Evolutionary conservation across 2,113 vertebrate species (phyloP).

Genomic region (Chaetura pelagica): DNA sequence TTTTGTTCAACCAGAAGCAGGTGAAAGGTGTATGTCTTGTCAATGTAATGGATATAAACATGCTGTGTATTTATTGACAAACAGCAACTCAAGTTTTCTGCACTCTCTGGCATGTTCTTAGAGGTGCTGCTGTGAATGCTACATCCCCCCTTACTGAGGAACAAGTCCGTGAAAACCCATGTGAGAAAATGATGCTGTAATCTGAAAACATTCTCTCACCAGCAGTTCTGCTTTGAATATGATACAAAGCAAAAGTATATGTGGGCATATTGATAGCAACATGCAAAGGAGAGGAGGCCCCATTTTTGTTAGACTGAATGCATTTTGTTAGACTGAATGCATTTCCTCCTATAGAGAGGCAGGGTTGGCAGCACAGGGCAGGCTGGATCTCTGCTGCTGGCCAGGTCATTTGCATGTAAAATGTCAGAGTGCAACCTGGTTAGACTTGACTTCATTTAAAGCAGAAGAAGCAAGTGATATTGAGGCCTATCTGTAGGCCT

Average conservation of each 20-base stretch:
- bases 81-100: background rate
- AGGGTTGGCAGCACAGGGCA: background rate
- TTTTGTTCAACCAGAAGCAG: background rate
- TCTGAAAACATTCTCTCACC: background rate
- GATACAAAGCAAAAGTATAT: background rate
- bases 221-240: background rate
- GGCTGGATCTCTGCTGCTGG: background rate
- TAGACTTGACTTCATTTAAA: background rate
- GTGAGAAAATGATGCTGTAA: background rate
- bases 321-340: background rate
- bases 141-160: background rate
- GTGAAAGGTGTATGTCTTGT: background rate
- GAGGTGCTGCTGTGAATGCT: background rate
- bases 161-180: background rate
- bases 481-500: background rate
- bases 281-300: background rate
- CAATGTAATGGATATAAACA: background rate
- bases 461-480: background rate
- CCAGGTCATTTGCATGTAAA: background rate
- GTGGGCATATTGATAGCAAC: background rate
- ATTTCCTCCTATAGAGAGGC: background rate
- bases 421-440: background rate
- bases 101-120: background rate
- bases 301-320: background rate
- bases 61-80: background rate